Evolutionary conservation across 2,888 invertebrate species (phyloP).

Genomic region (Drosophila ustulata): DNA sequence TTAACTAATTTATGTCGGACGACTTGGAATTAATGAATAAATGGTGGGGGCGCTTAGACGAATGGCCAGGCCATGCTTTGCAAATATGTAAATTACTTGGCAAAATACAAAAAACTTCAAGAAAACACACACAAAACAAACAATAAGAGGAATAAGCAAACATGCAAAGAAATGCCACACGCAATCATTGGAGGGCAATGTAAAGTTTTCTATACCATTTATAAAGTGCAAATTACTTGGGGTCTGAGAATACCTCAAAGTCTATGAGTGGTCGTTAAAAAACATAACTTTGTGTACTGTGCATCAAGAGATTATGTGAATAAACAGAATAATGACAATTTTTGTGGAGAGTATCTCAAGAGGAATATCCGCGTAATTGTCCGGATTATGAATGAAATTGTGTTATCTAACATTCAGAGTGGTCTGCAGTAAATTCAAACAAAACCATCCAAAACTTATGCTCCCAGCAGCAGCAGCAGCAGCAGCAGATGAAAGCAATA

Average conservation of each 20-base stretch:
- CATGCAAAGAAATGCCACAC: conserved; percentile 67
- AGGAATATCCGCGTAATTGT: conserved; percentile 11
- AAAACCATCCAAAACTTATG: conserved; percentile 16
- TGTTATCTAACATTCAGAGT: not conserved
- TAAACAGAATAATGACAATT: conserved; percentile 44
- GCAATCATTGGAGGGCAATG: conserved; percentile 76
- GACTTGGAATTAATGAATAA: conserved; percentile 81
- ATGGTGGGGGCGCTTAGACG: conserved; percentile 78
- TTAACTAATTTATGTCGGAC: conserved; percentile 81
- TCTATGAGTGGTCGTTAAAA: conserved; percentile 26
- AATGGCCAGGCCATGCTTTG: conserved; percentile 59
- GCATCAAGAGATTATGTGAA: conserved; percentile 43
- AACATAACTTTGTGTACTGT: conserved; percentile 44
- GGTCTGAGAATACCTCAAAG: conserved; percentile 53
- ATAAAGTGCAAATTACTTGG: conserved; percentile 72
- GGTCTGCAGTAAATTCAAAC: not conserved
- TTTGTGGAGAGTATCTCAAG: conserved; percentile 4
- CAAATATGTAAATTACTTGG: conserved; percentile 73
- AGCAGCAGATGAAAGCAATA: conserved; percentile 68
- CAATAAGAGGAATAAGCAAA: conserved; percentile 44
- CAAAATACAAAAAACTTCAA: conserved; percentile 50
- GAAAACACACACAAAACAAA: conserved; percentile 28
- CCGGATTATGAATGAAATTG: conserved; percentile 15
- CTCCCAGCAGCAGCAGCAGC: conserved; percentile 25
- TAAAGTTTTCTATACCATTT: conserved; percentile 70